Evolutionary conservation across 2,888 invertebrate species (phyloP), one percentile per base, ranked within the genome.

Genomic region (Lamproptera curius): DNA sequence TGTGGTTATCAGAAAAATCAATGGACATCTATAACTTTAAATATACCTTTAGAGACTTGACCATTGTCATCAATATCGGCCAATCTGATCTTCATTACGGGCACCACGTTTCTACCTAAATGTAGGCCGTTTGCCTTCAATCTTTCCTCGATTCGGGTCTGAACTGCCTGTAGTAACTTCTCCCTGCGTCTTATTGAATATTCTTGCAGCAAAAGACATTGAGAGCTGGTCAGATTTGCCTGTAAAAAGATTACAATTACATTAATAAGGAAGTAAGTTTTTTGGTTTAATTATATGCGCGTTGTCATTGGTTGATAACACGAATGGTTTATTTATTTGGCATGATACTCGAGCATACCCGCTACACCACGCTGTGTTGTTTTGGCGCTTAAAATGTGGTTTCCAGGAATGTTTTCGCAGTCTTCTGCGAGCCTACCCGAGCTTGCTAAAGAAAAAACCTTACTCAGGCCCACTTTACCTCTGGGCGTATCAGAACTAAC

Each of bases 201-300:
- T 2, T 83, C 69, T 50, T 82, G 68, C 1, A 91, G 62, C 0
- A 77, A 62, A 0, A 64, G 52, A 0, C 67, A 53, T 66, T 91
- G 90, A 0, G 83, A 67, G 0, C 66, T 48, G 0, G 89, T 81
- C 11, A 90, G 58, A 15, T 71, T 64, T n/a, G 77, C 73, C 90
- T 91, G 63, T 34, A 64, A 37, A 34, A 6, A 23, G 3, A 16
- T 6, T 6, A n/a, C 6, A 28, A 28, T 9, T 10, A 28, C 2
- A 9, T 10, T n/a, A 28, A n/a, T 28, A 28, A 2, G n/a, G n/a
- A 28, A 23, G 4, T 23, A 23, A 23, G 23, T 23, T 23, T 23
- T 8, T 23, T 6, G 23, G 8, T 8, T 8, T 23, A 23, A 23
- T 8, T 8, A 6, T 23, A 23, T 23, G 8, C 8, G 8, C 23